These are phyloP conservation scores for Ceyx cyanopectus DNA, from an alignment of 2,113 vertebrate genomes.

Conservation along the genomic window DNA sequence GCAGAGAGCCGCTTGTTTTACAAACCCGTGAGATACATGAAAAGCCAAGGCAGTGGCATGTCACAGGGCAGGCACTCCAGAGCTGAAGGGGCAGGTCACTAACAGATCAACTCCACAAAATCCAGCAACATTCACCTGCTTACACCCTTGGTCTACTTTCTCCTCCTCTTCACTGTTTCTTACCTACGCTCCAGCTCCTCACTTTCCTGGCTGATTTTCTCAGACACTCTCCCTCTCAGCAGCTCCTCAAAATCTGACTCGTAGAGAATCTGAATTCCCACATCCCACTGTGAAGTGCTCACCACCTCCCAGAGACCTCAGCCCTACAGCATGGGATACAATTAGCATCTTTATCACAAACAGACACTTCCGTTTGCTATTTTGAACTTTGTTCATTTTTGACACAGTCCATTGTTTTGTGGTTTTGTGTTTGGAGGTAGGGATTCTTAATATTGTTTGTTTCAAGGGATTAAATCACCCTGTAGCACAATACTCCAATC, in stretches of 20 bases:
- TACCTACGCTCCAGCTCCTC: neutral
- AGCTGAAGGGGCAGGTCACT: neutral
- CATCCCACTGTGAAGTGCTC: neutral
- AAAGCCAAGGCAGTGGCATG: neutral
- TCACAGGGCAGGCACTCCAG: neutral
- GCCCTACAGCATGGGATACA: neutral
- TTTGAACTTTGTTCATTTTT: neutral
- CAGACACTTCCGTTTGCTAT: neutral
- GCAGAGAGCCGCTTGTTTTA: neutral
- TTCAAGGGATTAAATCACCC: neutral
- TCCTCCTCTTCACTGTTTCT: neutral
- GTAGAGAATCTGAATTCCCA: neutral
- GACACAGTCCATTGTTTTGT: neutral
- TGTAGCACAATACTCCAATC: neutral
- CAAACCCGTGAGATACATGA: rapidly evolving
- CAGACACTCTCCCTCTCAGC: neutral
- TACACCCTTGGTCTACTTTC: neutral
- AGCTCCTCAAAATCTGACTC: neutral
- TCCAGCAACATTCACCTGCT: neutral
- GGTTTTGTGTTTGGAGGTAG: neutral
- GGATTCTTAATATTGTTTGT: neutral
- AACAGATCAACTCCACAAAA: neutral
- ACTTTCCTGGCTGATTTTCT: neutral
- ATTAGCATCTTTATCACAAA: neutral
- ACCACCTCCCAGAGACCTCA: neutral